Evolutionary conservation across 2,113 vertebrate species (phyloP), one percentile per base, ranked within the genome.

Genomic region (Steatornis caripensis): DNA sequence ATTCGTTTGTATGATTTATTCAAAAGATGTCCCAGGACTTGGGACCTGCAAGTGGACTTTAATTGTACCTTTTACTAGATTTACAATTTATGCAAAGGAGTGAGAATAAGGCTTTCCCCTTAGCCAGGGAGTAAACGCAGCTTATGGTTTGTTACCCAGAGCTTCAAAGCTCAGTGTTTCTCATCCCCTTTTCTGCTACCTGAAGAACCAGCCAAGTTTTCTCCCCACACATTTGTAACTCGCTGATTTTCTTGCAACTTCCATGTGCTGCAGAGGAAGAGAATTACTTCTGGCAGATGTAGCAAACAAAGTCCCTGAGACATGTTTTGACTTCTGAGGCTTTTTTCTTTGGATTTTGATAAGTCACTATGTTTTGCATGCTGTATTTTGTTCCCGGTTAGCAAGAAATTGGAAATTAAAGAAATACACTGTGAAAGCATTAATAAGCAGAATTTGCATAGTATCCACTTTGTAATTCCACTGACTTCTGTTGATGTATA

Each of bases 401-500:
- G 43, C 27, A 91, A 76, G 26, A 89, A 82, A 87, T 5, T 36
- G 23, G 30, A 65, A 79, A 85, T 83, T 58, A 84, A 96, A 89
- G 24, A 89, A 89, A 69, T 46, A 49, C 18, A 51, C 39, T 10
- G 45, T 72, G 69, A 84, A 90, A 89, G 24, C 64, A 82, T 96
- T 92, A 92, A 87, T 87, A 93, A 95, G 61, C 84, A 79, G 65
- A 86, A 94, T 90, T 88, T 79, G 11, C 53, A 21, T 11, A 41
- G 76, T 64, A 89, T 84, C 94, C 43, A 45, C 27, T 90, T 78
- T 75, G 65, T 76, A 91, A 72, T 89, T 89, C 80, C 41, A 43
- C 65, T 79, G 76, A 71, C 36, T 95, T 94, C 78, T 91, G 92
- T 95, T 92, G 69, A 92, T 89, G 37, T 85, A 5, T 92, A 97